A percentile compares a stretch with the other conserved stretches of the same genome.
Evolutionary conservation across 2,113 vertebrate species (phyloP).

Genomic region (Thamnophis sirtalis): DNA sequence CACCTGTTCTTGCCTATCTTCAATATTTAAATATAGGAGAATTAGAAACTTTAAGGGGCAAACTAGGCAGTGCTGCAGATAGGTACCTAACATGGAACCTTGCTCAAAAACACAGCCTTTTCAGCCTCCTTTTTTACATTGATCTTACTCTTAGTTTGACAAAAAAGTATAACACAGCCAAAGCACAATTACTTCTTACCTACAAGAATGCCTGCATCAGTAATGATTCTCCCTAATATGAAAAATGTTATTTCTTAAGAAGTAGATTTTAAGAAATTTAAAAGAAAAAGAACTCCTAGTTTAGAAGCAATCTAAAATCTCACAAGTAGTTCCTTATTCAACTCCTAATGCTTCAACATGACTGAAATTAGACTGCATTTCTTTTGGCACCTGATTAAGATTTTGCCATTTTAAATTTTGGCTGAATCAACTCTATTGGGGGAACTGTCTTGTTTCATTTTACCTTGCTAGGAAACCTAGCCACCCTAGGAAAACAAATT

Average conservation of each 20-base stretch:
- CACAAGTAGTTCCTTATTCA: neutral
- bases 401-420: neutral
- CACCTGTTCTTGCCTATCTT: neutral
- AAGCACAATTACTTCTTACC: neutral
- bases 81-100: neutral
- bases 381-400: neutral
- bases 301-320: neutral
- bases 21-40: neutral
- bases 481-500: neutral
- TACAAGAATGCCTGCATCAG: neutral
- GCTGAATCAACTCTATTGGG: neutral
- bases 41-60: neutral
- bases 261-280: neutral
- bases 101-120: neutral
- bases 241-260: neutral
- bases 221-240: neutral
- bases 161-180: neutral
- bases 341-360: neutral
- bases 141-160: neutral
- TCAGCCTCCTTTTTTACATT: neutral
- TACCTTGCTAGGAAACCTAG: neutral
- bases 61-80: neutral
- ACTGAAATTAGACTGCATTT: neutral
- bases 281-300: neutral
- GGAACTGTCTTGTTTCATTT: neutral